Conservation (phyloP, 92 coral and sea anemone species). For the Bergia sp. region DNA sequence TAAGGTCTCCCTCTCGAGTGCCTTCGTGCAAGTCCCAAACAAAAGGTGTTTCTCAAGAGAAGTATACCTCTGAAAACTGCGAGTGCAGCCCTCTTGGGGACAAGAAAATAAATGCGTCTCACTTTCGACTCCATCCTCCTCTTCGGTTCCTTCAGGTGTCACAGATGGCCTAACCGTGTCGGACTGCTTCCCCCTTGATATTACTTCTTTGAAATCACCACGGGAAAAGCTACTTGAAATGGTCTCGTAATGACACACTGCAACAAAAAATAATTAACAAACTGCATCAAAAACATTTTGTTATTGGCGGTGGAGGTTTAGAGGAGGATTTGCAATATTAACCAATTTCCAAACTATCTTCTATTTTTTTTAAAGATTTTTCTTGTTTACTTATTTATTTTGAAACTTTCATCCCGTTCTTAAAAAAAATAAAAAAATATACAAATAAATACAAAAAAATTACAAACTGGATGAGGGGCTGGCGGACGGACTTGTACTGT, state of each 20-base stretch:
- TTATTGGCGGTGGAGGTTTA: too few relatives aligned
- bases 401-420: too few relatives aligned
- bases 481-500: too few relatives aligned
- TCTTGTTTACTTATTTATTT: too few relatives aligned
- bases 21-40: slow-evolving; percentile 45
- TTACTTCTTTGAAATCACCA: slow-evolving; percentile 44
- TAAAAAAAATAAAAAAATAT: too few relatives aligned
- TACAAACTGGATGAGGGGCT: too few relatives aligned
- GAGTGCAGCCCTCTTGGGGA: slow-evolving; percentile 48
- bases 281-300: not conserved
- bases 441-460: too few relatives aligned
- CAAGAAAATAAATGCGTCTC: slow-evolving; percentile 31
- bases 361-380: too few relatives aligned
- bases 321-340: not conserved
- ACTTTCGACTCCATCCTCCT: slow-evolving; percentile 5
- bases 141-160: slow-evolving; percentile 37
- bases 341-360: too few relatives aligned
- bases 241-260: slow-evolving; percentile 39
- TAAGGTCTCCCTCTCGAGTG: slow-evolving; percentile 47
- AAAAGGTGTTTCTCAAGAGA: slow-evolving; percentile 43
- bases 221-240: slow-evolving; percentile 30
- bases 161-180: not conserved
- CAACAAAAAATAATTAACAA: not conserved
- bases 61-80: slow-evolving; percentile 33
- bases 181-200: not conserved